Conservation (phyloP, 2,113 vertebrate species). For the Rhinolophus ferrumequinum region DNA sequence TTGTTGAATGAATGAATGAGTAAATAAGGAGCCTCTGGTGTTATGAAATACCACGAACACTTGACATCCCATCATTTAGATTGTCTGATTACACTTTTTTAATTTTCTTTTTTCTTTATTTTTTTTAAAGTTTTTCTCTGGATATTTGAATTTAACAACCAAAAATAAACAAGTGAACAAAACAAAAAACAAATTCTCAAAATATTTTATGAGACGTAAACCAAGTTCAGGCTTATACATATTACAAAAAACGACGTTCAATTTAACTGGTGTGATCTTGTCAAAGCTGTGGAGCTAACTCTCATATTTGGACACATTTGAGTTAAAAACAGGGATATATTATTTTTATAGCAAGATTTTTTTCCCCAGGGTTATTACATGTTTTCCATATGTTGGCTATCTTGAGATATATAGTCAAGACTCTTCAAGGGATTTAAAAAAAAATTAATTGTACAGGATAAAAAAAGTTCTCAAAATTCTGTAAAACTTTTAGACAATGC, state of each 20-base stretch:
- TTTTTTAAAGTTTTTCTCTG: background rate
- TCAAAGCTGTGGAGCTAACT: background rate
- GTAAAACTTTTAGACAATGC: background rate
- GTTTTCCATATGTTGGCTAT: background rate
- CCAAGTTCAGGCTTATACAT: background rate
- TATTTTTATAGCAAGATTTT: background rate
- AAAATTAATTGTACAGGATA: background rate
- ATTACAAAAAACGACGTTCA: background rate
- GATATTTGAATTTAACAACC: background rate
- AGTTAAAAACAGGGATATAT: background rate
- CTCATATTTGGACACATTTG: background rate
- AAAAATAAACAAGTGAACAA: background rate
- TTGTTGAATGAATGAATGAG: background rate
- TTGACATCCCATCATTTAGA: background rate
- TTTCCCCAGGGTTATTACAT: background rate
- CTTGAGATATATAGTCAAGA: background rate
- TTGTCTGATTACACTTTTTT: background rate
- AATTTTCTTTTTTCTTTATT: background rate
- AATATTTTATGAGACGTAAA: background rate
- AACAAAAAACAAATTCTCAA: background rate
- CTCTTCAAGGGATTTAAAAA: background rate
- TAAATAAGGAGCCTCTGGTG: background rate
- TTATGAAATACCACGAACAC: background rate
- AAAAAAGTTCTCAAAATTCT: background rate
- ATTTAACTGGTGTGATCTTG: background rate